A percentile compares a stretch with the other conserved stretches of the same genome.
Evolutionary conservation across 2,113 vertebrate species (phyloP).

Genomic region (Pterophyllum scalare): DNA sequence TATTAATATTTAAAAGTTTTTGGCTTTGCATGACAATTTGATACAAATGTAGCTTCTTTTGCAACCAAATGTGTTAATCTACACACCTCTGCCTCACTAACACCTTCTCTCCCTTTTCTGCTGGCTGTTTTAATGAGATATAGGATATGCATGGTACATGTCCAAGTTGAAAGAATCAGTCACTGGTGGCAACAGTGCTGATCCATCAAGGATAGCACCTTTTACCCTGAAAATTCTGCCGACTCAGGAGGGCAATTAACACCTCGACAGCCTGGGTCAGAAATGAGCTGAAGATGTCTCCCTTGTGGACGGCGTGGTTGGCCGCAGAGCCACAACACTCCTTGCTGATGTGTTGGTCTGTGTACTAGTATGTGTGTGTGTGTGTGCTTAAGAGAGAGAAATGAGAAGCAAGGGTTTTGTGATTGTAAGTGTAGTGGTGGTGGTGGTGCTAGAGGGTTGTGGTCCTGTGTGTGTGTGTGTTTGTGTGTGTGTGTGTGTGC

Average conservation of each 20-base stretch:
- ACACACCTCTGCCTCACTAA: background rate
- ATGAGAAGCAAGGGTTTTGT: slow-evolving; percentile 27
- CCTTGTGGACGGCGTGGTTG: slow-evolving; percentile 76
- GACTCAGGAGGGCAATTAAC: slow-evolving; percentile 93
- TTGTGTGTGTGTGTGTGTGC: slow-evolving; percentile 20
- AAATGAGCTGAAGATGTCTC: slow-evolving; percentile 86
- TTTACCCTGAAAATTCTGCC: slow-evolving; percentile 88
- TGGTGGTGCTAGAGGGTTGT: too few species aligned
- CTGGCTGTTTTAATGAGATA: slow-evolving; percentile 87
- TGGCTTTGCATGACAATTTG: background rate
- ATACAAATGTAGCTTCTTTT: slow-evolving; percentile 17
- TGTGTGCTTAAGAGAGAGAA: background rate
- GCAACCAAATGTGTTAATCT: background rate
- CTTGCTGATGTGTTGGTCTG: slow-evolving; percentile 71
- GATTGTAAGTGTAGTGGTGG: slow-evolving; percentile 34
- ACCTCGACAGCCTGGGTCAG: slow-evolving; percentile 85
- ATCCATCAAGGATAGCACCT: slow-evolving; percentile 93
- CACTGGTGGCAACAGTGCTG: slow-evolving; percentile 89
- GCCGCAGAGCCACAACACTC: slow-evolving; percentile 63
- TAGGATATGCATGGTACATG: slow-evolving; percentile 85
- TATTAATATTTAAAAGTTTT: background rate
- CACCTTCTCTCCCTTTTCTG: slow-evolving; percentile 46
- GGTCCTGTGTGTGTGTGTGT: slow-evolving; percentile 14
- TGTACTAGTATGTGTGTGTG: slow-evolving; percentile 45
- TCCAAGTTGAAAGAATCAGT: slow-evolving; percentile 85